Base-by-base conservation (phyloP, 2,797 vertebrate species). In the Channa striata region DNA sequence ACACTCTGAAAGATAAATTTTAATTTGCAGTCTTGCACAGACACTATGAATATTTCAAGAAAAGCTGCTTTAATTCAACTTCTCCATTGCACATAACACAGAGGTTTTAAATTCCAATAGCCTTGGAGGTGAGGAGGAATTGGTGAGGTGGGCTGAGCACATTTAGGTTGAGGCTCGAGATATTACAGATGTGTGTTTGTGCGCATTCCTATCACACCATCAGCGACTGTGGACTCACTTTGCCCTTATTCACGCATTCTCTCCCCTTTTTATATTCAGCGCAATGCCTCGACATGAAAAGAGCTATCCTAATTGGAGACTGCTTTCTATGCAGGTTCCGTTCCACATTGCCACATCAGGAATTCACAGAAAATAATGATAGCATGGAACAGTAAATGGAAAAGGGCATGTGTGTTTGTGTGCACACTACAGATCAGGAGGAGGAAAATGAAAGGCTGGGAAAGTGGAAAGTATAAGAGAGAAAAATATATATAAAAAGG, bases 271-370 rank as follows among this genome's bases (percentile, higher is more conserved):
- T 40, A 77, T 69, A 88, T 87, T 85, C 84, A 80, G 67, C 43
- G 13, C 61, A 20, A 60, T 40, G 64, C 72, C 37, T 82, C 42
- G 0, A 77, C 80, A 80, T 90, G 65, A 90, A 89, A 88, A 79
- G 74, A 85, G 67, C 67, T 43, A 25, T 50, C 78, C 84, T 92
- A 92, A 92, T 91, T 91, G 90, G 77, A 80, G 72, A 20, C 85
- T 78, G 77, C 78, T 89, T 84, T 87, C 75, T 83, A 88, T 89
- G 87, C 83, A 87, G 80, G 71, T 89, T 89, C 72, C 37, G 60
- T 85, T 89, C 78, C 80, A 80, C 65, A 65, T 72, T 81, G 72
- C 63, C 80, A 82, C 72, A 77, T 76, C n/a, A 56, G 66, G 67
- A 87, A 87, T 85, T 82, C 53, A 49, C 59, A 74, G 56, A 68